Base-by-base conservation (phyloP, 2,888 invertebrate genomes). In the Ectemnius lituratus region DNA sequence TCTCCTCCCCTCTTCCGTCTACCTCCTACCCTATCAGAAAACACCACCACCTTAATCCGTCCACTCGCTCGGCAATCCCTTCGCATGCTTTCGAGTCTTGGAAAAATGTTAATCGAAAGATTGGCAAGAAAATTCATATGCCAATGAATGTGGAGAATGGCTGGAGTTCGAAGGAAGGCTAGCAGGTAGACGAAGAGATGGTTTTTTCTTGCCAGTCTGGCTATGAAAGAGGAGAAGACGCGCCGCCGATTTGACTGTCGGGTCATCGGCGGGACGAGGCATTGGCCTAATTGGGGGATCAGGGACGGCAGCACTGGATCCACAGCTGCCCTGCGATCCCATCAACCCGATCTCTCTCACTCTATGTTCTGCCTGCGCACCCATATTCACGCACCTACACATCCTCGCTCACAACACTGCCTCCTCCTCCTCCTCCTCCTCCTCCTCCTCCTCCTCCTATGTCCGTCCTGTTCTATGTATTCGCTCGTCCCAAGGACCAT, bases 251-350 rank as follows among this genome's bases (percentile, higher is more conserved):
- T 76, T 37, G 37, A 6, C 37, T 49, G 72, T 47, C 59, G 59
- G 72, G 64, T 70, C 73, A 75, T 80, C 71, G 80, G 70, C 75
- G 75, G 62, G 63, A 56, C 58, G 73, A 84, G 81, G 78, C 80
- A 84, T 82, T 84, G 83, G 78, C 79, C 84, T 76, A 84, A 84
- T 84, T 84, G 79, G 27, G 72, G 67, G 80, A 79, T 79, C 81
- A 84, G 79, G 84, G 82, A 80, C 80, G 59, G 60, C 13, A 16
- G 61, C 61, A 18, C 28, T 56, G n/a, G 47, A 60, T 63, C 65
- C 65, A 56, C 70, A 18, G 62, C 57, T 47, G 49, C 76, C 59
- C 67, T 76, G 67, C 75, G 73, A 73, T 57, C 66, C 56, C 16
- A 11, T 52, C 5, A 52, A 52, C 37, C 37, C 37, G 37, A 37